Base-by-base conservation (phyloP, 2,113 vertebrate species). In the Danio rerio region DNA sequence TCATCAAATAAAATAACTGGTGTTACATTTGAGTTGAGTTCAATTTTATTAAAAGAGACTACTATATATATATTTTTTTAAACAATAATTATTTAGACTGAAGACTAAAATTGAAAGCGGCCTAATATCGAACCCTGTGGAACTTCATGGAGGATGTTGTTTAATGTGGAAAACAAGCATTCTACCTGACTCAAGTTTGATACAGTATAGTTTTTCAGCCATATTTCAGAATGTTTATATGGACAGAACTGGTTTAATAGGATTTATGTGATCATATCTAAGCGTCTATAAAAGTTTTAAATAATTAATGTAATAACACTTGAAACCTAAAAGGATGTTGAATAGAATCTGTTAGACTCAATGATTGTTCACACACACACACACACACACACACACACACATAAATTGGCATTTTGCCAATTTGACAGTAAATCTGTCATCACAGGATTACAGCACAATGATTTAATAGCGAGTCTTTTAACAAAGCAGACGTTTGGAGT, bases 341-440 rank as follows among this genome's bases (percentile, higher is more conserved):
- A 61, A 45, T 20, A 4, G 16, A 45, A 16, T 15, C 9, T 43
- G 40, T 59, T 8, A 12, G 11, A 9, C n/a, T 10, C 31, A 4
- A 42, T 42, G 69, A 40, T 31, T 56, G 40, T 21, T 9, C 85
- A 73, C 82, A 84, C 53, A 78, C 31, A 31, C 31, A 31, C 31
- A 31, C 31, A 31, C 31, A 31, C 31, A 31, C 31, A 31, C 31
- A 31, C 31, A 31, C 56, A 83, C 42, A 71, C 40, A 80, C 1
- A 18, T 2, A 58, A 31, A 50, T 59, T 78, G 58, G 71, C 66
- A 73, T 20, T 43, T 9, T 15, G 83, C 83, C 84, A 76, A 87
- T 88, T 85, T 88, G 88, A 89, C 78, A n/a, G 4, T 6, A 16
- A 21, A 18, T 81, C 85, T 85, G 86, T 88, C 84, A 90, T 69